Conservation (phyloP, 2,797 vertebrate genomes). For the Myotis planiceps region DNA sequence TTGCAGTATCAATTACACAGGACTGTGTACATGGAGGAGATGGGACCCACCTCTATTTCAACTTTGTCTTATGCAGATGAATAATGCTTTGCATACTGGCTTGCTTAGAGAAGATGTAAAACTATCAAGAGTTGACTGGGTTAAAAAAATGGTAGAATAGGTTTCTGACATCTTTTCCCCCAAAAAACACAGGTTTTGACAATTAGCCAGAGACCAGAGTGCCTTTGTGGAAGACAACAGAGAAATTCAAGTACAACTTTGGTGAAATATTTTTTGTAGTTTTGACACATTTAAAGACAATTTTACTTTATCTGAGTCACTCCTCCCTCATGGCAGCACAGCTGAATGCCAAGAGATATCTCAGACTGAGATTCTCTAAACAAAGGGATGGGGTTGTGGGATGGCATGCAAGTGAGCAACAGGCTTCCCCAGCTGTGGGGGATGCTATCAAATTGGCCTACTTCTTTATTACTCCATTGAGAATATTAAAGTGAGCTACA, state of each 20-base stretch:
- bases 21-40: not conserved
- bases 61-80: not conserved
- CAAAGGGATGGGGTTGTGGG: not conserved
- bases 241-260: not conserved
- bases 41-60: not conserved
- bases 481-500: not conserved
- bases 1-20: not conserved
- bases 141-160: not conserved
- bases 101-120: not conserved
- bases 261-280: not conserved
- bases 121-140: not conserved
- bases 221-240: not conserved
- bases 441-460: not conserved
- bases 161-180: not conserved
- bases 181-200: not conserved
- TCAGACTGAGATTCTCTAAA: not conserved
- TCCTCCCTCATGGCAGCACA: not conserved
- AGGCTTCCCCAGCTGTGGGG: not conserved
- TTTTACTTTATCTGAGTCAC: not conserved
- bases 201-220: not conserved
- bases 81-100: not conserved
- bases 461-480: not conserved
- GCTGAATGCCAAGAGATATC: not conserved
- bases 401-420: not conserved
- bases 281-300: not conserved